Percentiles rank a stretch among this genome's conserved stretches.
phyloP scores from a whole-genome alignment of 2,888 invertebrate species.

The Monopis laevigella region DNA sequence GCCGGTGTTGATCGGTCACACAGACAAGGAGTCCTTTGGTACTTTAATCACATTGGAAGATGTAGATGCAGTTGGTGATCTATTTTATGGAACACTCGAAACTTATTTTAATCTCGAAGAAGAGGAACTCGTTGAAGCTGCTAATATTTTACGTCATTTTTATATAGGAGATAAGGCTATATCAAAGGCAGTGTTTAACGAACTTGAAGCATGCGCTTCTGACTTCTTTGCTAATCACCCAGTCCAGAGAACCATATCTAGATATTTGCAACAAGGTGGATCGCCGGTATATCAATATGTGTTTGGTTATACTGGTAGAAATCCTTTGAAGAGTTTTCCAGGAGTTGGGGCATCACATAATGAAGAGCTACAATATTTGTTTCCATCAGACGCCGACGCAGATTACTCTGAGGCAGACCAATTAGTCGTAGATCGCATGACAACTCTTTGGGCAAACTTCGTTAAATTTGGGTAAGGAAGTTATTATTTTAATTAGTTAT shows the following conservation, averaged over 20 bases:
- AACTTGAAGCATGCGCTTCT: constrained; percentile 41
- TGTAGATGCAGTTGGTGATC: constrained; percentile 24
- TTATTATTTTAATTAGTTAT: constrained; percentile 15
- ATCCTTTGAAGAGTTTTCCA: constrained; percentile 18
- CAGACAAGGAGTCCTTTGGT: constrained; percentile 31
- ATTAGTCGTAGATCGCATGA: constrained; percentile 35
- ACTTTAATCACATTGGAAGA: background rate
- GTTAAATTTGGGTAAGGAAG: constrained; percentile 55
- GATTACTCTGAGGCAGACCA: constrained; percentile 30
- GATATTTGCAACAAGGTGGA: constrained; percentile 37
- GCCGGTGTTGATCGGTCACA: constrained; percentile 47
- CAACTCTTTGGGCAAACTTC: constrained; percentile 49
- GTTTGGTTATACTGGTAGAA: constrained; percentile 38
- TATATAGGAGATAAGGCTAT: constrained; percentile 47
- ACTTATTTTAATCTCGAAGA: constrained; percentile 41
- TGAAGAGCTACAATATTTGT: constrained; percentile 44
- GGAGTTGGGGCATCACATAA: constrained; percentile 33
- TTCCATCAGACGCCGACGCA: constrained; percentile 16
- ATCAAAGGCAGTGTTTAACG: constrained; percentile 27
- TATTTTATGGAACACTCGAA: constrained; percentile 36
- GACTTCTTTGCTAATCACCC: constrained; percentile 48
- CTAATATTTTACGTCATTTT: constrained; percentile 36
- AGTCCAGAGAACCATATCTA: constrained; percentile 35
- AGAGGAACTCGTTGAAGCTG: constrained; percentile 28
- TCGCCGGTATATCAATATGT: constrained; percentile 43